Percentiles rank a stretch among this genome's conserved stretches.
These are phyloP conservation scores for Falco berigora DNA, from an alignment of 2,797 vertebrate species.

Conservation along the genomic window DNA sequence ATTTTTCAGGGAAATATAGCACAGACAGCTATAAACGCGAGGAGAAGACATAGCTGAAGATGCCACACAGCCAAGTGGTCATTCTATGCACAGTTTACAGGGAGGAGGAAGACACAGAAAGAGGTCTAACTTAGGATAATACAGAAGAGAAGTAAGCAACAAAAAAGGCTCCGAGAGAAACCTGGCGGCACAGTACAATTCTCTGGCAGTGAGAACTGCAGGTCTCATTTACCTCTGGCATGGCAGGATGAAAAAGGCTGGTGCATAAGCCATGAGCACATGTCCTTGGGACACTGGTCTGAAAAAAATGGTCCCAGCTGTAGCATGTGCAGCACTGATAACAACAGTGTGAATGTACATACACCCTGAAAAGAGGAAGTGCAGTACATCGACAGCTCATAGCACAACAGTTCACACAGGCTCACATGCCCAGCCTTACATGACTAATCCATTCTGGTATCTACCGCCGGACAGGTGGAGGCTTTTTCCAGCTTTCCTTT, in stretches of 20 bases:
- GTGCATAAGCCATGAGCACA: background rate
- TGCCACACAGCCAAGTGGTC: background rate
- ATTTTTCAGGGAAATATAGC: background rate
- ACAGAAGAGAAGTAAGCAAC: background rate
- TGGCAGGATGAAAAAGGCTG: background rate
- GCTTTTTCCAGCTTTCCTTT: background rate
- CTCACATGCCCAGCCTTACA: background rate
- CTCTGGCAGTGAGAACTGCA: background rate
- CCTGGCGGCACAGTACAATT: background rate
- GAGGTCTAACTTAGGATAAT: background rate
- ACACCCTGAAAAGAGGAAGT: background rate
- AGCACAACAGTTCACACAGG: background rate
- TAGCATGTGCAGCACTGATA: background rate
- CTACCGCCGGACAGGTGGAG: background rate
- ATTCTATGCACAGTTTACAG: background rate
- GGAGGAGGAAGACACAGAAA: background rate
- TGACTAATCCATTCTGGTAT: background rate
- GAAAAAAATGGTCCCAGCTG: background rate
- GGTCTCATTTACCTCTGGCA: background rate
- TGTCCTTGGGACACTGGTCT: fast-evolving
- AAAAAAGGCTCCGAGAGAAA: background rate
- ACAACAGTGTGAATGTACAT: background rate
- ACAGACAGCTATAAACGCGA: background rate
- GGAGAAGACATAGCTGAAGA: background rate
- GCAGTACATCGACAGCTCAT: background rate